phyloP scores from a whole-genome alignment of 2,113 vertebrate species.

The Colistium nudipinnis region DNA sequence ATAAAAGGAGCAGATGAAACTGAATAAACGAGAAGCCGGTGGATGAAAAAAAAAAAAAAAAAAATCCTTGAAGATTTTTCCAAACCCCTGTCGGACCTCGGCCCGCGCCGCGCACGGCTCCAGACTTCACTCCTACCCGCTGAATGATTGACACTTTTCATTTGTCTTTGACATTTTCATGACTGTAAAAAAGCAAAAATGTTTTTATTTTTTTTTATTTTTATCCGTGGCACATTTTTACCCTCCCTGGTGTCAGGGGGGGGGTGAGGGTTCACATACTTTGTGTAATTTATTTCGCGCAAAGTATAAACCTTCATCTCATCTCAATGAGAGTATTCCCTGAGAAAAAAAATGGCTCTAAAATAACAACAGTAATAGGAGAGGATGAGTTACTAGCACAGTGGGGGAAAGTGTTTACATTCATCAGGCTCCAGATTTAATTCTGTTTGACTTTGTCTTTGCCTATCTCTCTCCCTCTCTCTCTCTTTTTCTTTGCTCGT shows the following conservation, averaged over 20 bases:
- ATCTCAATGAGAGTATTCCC: constrained; percentile 19
- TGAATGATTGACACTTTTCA: constrained; percentile 53
- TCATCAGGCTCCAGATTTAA: constrained; percentile 45
- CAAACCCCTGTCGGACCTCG: constrained; percentile 58
- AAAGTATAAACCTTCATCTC: constrained; percentile 20
- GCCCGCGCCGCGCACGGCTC: constrained; percentile 22
- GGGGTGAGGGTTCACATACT: constrained; percentile 12
- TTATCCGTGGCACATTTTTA: constrained; percentile 2
- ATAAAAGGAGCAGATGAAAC: constrained; percentile 76
- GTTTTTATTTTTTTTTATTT: no score
- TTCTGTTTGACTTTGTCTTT: constrained; percentile 51
- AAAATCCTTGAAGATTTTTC: constrained; percentile 70
- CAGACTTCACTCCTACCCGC: constrained; percentile 37
- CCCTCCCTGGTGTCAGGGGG: constrained; percentile 2
- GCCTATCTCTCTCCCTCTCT: constrained; percentile 26
- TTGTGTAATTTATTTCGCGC: constrained; percentile 23
- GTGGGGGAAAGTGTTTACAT: constrained; percentile 47
- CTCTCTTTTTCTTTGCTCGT: constrained; percentile 43
- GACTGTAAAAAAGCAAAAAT: constrained; percentile 26
- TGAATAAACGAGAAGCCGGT: constrained; percentile 67
- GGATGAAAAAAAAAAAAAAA: constrained; percentile 56
- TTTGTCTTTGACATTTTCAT: constrained; percentile 57
- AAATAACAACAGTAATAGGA: constrained; percentile 19
- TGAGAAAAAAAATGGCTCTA: constrained; percentile 7
- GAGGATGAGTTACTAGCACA: constrained; percentile 39